phyloP scores from a whole-genome alignment of 2,888 invertebrate genomes.

The Drosophila atroscutellata region DNA sequence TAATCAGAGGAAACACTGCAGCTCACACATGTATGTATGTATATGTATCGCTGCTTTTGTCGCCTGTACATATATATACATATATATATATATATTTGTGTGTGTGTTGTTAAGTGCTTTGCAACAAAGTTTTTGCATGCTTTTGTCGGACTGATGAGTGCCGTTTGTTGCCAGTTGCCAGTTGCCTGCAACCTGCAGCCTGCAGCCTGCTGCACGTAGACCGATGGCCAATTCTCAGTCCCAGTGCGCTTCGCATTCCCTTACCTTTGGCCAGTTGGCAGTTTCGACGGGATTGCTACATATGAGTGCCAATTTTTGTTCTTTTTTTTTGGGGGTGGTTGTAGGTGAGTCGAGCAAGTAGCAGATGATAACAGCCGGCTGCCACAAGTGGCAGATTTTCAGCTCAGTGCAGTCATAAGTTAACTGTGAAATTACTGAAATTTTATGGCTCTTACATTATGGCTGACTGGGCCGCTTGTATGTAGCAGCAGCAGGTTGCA shows the following conservation, averaged over 20 bases:
- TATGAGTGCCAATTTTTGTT: neutral
- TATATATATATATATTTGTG: neutral
- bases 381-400: slow-evolving; percentile 20
- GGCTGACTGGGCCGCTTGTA: slow-evolving; percentile 8
- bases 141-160: slow-evolving; percentile 68
- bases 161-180: slow-evolving; percentile 29
- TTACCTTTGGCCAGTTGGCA: neutral
- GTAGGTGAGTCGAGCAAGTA: neutral
- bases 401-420: slow-evolving; percentile 44
- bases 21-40: no score
- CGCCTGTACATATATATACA: slow-evolving; percentile 22
- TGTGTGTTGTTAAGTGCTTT: slow-evolving; percentile 70
- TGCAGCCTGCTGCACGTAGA: neutral
- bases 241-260: neutral
- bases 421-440: slow-evolving; percentile 54
- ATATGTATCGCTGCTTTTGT: slow-evolving; percentile 12
- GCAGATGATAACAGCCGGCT: slow-evolving; percentile 8
- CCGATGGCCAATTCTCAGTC: slow-evolving; percentile 4
- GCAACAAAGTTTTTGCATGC: slow-evolving; percentile 76
- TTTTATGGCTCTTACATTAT: slow-evolving; percentile 36
- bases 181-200: slow-evolving; percentile 1
- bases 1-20: no score
- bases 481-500: slow-evolving; percentile 3
- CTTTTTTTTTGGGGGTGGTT: neutral
- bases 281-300: neutral